phyloP scores from a whole-genome alignment of 2,888 invertebrate species.

The Drosophila incognita region DNA sequence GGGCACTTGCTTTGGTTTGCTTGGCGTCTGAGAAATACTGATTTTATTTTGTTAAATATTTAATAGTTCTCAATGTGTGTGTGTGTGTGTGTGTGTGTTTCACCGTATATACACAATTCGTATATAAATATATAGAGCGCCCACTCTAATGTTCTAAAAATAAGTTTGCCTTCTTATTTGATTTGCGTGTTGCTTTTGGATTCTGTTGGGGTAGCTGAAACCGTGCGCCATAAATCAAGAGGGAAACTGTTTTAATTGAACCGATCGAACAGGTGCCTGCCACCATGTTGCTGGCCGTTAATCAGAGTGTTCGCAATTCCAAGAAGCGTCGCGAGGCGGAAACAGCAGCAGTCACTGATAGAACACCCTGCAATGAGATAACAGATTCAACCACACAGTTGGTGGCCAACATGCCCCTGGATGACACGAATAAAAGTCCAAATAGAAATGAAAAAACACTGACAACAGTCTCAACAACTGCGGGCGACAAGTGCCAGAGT shows the following conservation, averaged over 20 bases:
- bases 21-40: slow-evolving; percentile 19
- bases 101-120: slow-evolving; percentile 10
- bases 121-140: slow-evolving; percentile 41
- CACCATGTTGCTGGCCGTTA: slow-evolving; percentile 81
- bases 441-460: not conserved
- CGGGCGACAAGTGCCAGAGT: slow-evolving; percentile 27
- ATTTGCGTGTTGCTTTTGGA: slow-evolving; percentile 1
- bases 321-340: slow-evolving; percentile 44
- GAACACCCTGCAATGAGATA: slow-evolving; percentile 17
- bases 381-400: slow-evolving; percentile 59
- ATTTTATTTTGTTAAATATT: slow-evolving; percentile 31
- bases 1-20: not conserved
- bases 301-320: slow-evolving; percentile 75
- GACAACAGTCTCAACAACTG: not conserved
- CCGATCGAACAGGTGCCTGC: slow-evolving; percentile 47
- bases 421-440: slow-evolving; percentile 7
- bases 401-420: slow-evolving; percentile 49
- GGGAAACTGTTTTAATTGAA: slow-evolving; percentile 22
- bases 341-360: slow-evolving; percentile 20
- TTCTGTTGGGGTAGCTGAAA: slow-evolving; percentile 31
- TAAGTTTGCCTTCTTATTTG: slow-evolving; percentile 26
- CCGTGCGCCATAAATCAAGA: slow-evolving; percentile 64
- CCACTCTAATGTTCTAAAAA: slow-evolving; percentile 50
- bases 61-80: slow-evolving; percentile 16
- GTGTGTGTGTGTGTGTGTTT: not conserved